Evolutionary conservation across 30 jellyfish, hydroid and myxozoan species (phyloP), one percentile per base, ranked within the genome.

Genomic region (Turritopsis rubra): DNA sequence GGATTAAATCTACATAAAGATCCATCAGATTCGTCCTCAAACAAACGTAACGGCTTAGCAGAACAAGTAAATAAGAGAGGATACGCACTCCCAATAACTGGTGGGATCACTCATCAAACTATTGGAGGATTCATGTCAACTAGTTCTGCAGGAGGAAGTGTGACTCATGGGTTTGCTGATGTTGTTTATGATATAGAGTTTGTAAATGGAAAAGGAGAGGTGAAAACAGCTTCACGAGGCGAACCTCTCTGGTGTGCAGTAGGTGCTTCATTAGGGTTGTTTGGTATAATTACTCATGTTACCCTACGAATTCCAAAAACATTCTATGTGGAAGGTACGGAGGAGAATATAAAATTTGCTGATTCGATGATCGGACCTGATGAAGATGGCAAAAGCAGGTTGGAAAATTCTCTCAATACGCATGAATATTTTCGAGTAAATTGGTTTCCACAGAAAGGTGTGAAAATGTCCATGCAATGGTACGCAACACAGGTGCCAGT

Each of bases 21-120:
- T 0, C 82, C 82, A 16, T 8, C 18, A 9, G 82, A 74, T 23
- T 24, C 31, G 24, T 19, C 9, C 7, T 68, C 77, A 9, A 23
- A 27, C 19, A 17, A 23, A 68, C 22, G 19, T 19, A 68, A 68
- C 77, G 53, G 65, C 18, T 30, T 74, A n/a, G 65, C 53, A 13
- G 17, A 74, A 22, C 82, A 74, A 74, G 65, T 74, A 9, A 29
- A 74, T 4, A 13, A 16, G 13, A n/a, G 52, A 72, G 82, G 82
- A 13, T 74, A 74, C 31, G 82, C 82, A 7, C 31, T 74, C 20
- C 82, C 82, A 21, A 29, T 23, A 26, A 26, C 65, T 21, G 82
- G 82, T 74, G 82, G 82, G n/a, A 74, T 74, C 60, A 74, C 82
- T 16, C 82, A 74, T 26, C 82, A 74, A 29, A 74, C 82, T 74